A percentile compares a stretch with the other conserved stretches of the same genome.
These are phyloP conservation scores for Monomorium pharaonis DNA, from an alignment of 1,140 invertebrate species.

Conservation along the genomic window DNA sequence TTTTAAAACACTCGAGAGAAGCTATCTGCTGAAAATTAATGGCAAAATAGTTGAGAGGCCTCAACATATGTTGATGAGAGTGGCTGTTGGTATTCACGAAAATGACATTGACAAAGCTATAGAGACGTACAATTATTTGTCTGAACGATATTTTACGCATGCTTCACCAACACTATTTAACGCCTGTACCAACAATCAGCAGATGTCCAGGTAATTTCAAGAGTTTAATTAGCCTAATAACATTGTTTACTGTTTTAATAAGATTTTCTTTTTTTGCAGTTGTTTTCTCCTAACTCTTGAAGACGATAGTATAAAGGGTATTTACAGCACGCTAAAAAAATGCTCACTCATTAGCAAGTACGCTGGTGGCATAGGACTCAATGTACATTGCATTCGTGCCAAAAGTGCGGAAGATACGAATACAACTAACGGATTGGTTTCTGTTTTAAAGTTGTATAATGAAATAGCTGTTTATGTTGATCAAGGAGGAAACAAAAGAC, in stretches of 20 bases:
- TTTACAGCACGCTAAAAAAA: slow-evolving; percentile 97
- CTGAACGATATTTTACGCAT: slow-evolving; percentile 98
- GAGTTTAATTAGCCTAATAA: slow-evolving; percentile 23
- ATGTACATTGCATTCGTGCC: slow-evolving; percentile 98
- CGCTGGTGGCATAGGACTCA: slow-evolving; percentile 98
- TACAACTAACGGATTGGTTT: slow-evolving; percentile 98
- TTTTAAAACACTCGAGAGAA: slow-evolving; percentile 98
- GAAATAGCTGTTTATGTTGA: slow-evolving; percentile 98
- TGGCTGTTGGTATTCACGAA: slow-evolving; percentile 98
- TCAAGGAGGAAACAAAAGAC: slow-evolving; percentile 99
- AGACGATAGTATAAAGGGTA: slow-evolving; percentile 99
- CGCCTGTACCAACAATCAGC: slow-evolving; percentile 95
- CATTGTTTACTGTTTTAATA: slow-evolving; percentile 19
- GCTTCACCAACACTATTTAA: slow-evolving; percentile 99
- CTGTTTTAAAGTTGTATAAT: slow-evolving; percentile 98
- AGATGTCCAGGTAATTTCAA: slow-evolving; percentile 91
- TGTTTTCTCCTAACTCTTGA: slow-evolving; percentile 98
- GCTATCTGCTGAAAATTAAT: slow-evolving; percentile 97
- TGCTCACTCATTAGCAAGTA: slow-evolving; percentile 99
- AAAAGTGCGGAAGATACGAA: slow-evolving; percentile 97
- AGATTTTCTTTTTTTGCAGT: slow-evolving; percentile 84
- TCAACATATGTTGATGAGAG: slow-evolving; percentile 99
- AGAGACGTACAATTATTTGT: slow-evolving; percentile 98
- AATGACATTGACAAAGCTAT: slow-evolving; percentile 97
- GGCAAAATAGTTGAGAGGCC: slow-evolving; percentile 98